A percentile compares a stretch with the other conserved stretches of the same genome.
These are phyloP conservation scores for Bathybates hornii DNA, from an alignment of 2,113 vertebrate genomes.

Conservation along the genomic window DNA sequence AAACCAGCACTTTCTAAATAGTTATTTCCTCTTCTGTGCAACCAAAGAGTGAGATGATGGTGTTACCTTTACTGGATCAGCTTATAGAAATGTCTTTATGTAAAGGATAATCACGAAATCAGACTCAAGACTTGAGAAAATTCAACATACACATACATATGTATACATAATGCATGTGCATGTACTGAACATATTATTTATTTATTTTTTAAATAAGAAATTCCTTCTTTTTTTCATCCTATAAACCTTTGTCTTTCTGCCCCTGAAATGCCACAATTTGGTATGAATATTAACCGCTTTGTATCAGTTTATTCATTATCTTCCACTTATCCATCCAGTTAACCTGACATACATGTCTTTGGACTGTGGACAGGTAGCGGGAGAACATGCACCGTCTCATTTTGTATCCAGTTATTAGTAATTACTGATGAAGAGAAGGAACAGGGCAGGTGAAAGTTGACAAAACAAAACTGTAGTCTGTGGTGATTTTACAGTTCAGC, in stretches of 20 bases:
- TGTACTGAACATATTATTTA: background rate
- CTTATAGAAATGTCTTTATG: background rate
- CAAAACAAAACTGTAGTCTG: background rate
- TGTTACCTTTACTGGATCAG: background rate
- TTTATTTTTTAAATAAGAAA: background rate
- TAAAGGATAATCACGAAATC: background rate
- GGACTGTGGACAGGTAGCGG: background rate
- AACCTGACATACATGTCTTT: background rate
- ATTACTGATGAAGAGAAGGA: background rate
- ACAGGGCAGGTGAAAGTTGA: background rate
- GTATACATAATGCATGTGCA: background rate
- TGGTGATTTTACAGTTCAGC: background rate
- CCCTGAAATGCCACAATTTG: background rate
- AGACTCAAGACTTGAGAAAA: background rate
- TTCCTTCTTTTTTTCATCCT: rapidly evolving
- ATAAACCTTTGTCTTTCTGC: background rate
- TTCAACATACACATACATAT: background rate
- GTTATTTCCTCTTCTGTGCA: background rate
- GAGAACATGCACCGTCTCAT: rapidly evolving
- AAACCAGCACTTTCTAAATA: background rate
- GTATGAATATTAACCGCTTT: background rate
- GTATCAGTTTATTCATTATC: background rate
- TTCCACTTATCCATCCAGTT: background rate
- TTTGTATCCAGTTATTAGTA: background rate
- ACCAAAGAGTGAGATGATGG: background rate